Base-by-base conservation (phyloP, 2,888 invertebrate species). In the Harpagoxenus sublaevis region DNA sequence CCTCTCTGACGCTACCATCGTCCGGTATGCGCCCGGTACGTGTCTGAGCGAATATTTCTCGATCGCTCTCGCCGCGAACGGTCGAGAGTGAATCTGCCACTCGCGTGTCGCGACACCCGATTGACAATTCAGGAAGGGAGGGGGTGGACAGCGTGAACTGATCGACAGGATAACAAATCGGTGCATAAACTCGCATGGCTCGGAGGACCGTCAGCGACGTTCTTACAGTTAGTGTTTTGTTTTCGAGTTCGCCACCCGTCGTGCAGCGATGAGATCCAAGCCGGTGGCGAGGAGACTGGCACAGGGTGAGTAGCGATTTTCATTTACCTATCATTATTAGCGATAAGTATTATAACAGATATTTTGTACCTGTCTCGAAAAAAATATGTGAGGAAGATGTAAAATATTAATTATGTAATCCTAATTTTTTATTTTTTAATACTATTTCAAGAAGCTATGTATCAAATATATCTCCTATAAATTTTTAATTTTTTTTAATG, bases 211-310 rank as follows among this genome's bases (percentile, higher is more conserved):
- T 74, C 88, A 92, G 87, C 84, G 87, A 87, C 89, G 89, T 92
- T 91, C 79, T 91, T 88, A 74, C 85, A 55, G 81, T 89, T 89
- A 93, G 94, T 95, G 94, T 92, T 94, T 94, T 92, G 91, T 90
- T 94, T 92, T 92, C 89, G 89, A 92, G 86, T 91, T 92, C 86
- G 81, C 86, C 88, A 90, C 60, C 88, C 87, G 88, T 84, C 87
- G 89, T 91, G 88, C 93, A 95, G 95, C 96, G 95, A 97, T 97
- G 97, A 96, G 97, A 96, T 97, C 96, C 91, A 97, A 97, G 95
- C 97, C 97, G 93, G 96, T 97, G 92, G 97, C 97, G 92, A 96
- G 97, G 95, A 96, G 96, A 95, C 96, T 97, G 90, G 96, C 97
- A 95, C 97, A 96, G 96, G 97, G 97, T 97, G 95, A 96, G 96